These are phyloP conservation scores for Adelognathus sp. DNA, from an alignment of 2,888 invertebrate genomes.

Conservation along the genomic window DNA sequence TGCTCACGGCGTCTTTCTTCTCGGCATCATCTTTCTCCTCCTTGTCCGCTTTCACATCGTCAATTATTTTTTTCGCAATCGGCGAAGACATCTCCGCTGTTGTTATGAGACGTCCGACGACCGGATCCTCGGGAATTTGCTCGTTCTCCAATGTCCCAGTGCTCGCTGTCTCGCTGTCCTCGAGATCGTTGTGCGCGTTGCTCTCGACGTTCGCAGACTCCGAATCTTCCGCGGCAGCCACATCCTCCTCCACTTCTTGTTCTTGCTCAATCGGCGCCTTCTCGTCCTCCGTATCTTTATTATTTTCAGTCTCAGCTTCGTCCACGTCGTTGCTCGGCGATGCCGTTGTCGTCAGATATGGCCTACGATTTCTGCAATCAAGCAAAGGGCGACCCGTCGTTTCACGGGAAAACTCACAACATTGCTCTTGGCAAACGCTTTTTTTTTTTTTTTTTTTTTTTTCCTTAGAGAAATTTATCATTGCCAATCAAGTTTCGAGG, in stretches of 20 bases:
- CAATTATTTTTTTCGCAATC: conserved; percentile 78
- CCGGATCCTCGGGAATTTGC: conserved; percentile 68
- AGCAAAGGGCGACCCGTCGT: conserved; percentile 6
- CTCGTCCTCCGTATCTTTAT: no score
- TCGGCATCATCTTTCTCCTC: not conserved
- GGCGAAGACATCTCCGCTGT: conserved; percentile 61
- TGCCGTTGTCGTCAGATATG: conserved; percentile 78
- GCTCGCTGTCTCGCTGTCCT: conserved; percentile 28
- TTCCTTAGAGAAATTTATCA: no score
- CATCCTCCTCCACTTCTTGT: not conserved
- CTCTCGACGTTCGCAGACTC: conserved; percentile 33
- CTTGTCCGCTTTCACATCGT: not conserved
- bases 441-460: not conserved
- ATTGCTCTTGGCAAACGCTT: conserved; percentile 61
- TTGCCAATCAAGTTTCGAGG: no score
- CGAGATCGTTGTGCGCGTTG: conserved; percentile 27
- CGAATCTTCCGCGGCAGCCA: conserved; percentile 60
- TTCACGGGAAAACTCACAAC: conserved; percentile 40
- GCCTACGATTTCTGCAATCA: conserved; percentile 75
- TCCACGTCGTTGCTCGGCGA: conserved; percentile 62
- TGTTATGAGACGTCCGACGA: conserved; percentile 71
- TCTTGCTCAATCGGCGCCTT: no score
- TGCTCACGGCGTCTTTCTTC: conserved; percentile 76
- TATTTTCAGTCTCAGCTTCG: conserved; percentile 58
- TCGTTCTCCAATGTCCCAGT: conserved; percentile 32